Evolutionary conservation across 1,140 invertebrate genomes (phyloP).

Genomic region (Wasmannia auropunctata): DNA sequence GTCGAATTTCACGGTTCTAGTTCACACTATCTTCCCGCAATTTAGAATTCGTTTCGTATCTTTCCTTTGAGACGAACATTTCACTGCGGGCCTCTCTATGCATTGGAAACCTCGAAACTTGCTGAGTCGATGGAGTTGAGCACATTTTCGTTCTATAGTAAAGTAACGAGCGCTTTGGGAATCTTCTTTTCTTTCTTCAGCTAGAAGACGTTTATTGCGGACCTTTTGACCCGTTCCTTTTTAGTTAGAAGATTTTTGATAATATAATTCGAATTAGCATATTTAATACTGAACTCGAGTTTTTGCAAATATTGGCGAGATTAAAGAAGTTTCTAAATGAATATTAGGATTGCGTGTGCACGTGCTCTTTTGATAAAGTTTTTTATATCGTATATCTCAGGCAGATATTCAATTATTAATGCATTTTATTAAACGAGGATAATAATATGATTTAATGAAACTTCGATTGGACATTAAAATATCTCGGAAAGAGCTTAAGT

Average conservation of each 20-base stretch:
- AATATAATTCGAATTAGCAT: neutral
- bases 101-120: slow-evolving; percentile 44
- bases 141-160: neutral
- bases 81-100: slow-evolving; percentile 15
- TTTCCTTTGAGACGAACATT: slow-evolving; percentile 12
- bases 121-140: neutral
- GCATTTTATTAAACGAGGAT: neutral
- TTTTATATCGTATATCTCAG: neutral
- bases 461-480: neutral
- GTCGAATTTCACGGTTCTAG: slow-evolving; percentile 11
- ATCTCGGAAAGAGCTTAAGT: neutral
- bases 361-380: neutral
- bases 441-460: neutral
- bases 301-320: neutral
- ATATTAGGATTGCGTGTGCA: neutral
- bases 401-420: neutral
- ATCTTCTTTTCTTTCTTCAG: neutral
- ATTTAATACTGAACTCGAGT: neutral
- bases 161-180: neutral
- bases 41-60: slow-evolving; percentile 28
- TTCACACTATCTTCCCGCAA: slow-evolving; percentile 7
- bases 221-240: neutral
- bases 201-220: neutral
- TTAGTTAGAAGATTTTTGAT: slow-evolving; percentile 15
- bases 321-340: neutral